Evolutionary conservation across 2,113 vertebrate species (phyloP).

Genomic region (Baryphthengus martii): DNA sequence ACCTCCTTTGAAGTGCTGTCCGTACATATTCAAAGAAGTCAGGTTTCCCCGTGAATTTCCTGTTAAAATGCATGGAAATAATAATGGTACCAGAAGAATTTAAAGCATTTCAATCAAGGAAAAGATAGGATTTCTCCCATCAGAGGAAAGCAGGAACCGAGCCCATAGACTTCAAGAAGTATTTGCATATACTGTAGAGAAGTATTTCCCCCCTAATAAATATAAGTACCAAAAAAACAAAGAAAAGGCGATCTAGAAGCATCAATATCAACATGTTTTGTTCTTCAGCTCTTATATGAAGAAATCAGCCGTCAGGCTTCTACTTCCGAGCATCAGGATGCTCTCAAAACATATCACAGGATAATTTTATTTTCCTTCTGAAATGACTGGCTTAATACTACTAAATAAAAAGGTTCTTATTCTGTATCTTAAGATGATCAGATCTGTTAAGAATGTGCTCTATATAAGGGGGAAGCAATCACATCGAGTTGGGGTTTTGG

Average conservation of each 20-base stretch:
- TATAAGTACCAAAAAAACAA: neutral
- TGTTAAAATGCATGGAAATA: neutral
- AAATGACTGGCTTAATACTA: neutral
- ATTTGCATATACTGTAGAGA: neutral
- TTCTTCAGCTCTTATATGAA: neutral
- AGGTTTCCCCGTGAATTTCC: neutral
- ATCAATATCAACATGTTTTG: neutral
- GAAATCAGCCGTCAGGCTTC: neutral
- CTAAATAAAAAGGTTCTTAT: neutral
- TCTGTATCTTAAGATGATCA: neutral
- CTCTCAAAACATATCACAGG: neutral
- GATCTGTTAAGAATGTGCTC: neutral
- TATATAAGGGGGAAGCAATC: neutral
- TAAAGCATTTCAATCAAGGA: neutral
- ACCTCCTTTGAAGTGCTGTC: slow-evolving; percentile 13
- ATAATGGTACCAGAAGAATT: neutral
- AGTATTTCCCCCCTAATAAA: neutral
- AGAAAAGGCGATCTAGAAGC: neutral
- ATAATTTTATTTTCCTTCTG: neutral
- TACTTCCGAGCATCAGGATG: neutral
- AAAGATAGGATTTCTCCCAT: neutral
- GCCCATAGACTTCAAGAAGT: neutral
- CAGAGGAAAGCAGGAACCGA: neutral
- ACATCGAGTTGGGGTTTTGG: neutral
- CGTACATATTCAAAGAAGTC: neutral